phyloP scores from a whole-genome alignment of 2,888 invertebrate species.

The Stomorhina lunata region DNA sequence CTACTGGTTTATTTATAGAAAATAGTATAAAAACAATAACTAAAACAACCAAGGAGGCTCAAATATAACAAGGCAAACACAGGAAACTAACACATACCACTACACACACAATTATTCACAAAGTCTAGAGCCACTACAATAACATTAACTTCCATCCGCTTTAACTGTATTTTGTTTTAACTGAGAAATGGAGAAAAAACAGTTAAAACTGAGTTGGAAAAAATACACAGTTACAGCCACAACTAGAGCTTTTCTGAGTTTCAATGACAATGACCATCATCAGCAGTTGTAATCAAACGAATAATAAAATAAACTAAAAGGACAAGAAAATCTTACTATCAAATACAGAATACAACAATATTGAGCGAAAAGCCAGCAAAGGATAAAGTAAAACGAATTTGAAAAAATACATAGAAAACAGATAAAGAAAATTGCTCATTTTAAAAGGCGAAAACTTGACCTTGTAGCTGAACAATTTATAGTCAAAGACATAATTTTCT shows the following conservation, averaged over 20 bases:
- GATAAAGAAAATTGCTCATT: background rate
- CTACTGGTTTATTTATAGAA: constrained; percentile 7
- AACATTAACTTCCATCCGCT: too few species aligned
- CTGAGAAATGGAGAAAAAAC: too few species aligned
- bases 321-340: background rate
- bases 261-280: constrained; percentile 41
- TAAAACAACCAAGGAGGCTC: background rate
- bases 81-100: background rate
- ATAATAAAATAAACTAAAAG: background rate
- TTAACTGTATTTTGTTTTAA: too few species aligned
- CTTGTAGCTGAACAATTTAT: too few species aligned
- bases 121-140: background rate
- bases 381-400: background rate
- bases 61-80: background rate
- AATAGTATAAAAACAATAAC: background rate
- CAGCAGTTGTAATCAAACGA: constrained; percentile 25
- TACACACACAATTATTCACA: too few species aligned
- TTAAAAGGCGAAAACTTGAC: background rate
- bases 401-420: background rate
- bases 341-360: background rate
- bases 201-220: background rate
- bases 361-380: background rate
- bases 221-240: background rate
- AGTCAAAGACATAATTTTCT: too few species aligned
- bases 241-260: constrained; percentile 30